Percentiles rank a stretch among this genome's conserved stretches.
Evolutionary conservation across 1,140 invertebrate species (phyloP).

Genomic region (Bombus cullumanus): DNA sequence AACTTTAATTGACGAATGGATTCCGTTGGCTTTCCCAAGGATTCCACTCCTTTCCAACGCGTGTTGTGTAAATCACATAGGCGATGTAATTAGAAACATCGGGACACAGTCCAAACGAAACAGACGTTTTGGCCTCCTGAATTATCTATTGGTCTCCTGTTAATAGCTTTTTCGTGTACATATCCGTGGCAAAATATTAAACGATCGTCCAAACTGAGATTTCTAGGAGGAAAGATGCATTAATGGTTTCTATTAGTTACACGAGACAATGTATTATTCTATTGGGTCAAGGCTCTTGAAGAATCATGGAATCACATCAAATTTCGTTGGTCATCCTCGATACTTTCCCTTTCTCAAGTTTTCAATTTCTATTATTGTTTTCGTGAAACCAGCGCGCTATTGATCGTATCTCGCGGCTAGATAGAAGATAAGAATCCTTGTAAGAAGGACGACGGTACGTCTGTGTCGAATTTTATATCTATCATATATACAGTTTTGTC

Average conservation of each 20-base stretch:
- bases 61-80: constrained; percentile 16
- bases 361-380: neutral
- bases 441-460: neutral
- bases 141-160: constrained; percentile 29
- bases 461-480: neutral
- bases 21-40: neutral
- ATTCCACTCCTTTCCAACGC: neutral
- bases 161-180: constrained; percentile 64
- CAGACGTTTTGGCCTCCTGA: neutral
- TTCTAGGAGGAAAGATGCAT: neutral
- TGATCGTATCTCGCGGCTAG: too few relatives aligned
- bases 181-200: constrained; percentile 22
- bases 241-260: constrained; percentile 31
- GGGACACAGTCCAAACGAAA: neutral
- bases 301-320: neutral
- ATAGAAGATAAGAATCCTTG: neutral
- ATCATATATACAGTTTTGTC: neutral
- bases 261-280: constrained; percentile 9
- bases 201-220: neutral
- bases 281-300: constrained; percentile 1
- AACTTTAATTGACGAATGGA: constrained; percentile 24
- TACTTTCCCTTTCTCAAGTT: neutral
- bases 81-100: too few relatives aligned
- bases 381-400: neutral
- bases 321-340: neutral